Evolutionary conservation across 2,113 vertebrate genomes (phyloP).

Genomic region (Oostethus manadensis): DNA sequence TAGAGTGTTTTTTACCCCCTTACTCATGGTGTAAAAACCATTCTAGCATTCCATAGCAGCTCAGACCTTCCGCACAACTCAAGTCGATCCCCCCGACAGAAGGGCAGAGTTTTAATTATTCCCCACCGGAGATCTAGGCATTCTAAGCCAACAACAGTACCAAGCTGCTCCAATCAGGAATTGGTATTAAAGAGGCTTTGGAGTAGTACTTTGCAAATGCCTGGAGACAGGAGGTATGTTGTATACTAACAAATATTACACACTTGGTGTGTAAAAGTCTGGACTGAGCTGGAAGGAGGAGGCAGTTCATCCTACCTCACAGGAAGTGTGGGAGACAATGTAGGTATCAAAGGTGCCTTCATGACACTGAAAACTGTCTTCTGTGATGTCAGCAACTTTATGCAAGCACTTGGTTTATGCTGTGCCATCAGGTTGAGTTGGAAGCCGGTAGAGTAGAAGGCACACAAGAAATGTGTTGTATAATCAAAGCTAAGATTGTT

Average conservation of each 20-base stretch:
- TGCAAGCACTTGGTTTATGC: conserved; percentile 26
- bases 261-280: conserved; percentile 38
- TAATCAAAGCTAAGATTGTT: conserved; percentile 33
- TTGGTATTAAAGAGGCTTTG: conserved; percentile 59
- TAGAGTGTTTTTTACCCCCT: conserved; percentile 17
- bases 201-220: conserved; percentile 52
- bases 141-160: conserved; percentile 60
- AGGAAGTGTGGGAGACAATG: conserved; percentile 26
- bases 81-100: conserved; percentile 34
- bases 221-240: conserved; percentile 26
- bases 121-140: conserved; percentile 46
- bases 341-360: conserved; percentile 24
- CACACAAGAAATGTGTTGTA: conserved; percentile 31
- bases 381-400: conserved; percentile 30
- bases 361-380: not conserved
- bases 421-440: conserved; percentile 21
- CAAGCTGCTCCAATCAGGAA: conserved; percentile 60
- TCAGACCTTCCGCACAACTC: conserved; percentile 53
- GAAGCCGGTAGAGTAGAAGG: conserved; percentile 9
- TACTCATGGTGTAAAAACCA: conserved; percentile 34
- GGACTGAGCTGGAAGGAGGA: conserved; percentile 35
- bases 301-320: conserved; percentile 66
- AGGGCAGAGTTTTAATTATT: conserved; percentile 62
- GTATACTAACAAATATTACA: conserved; percentile 58
- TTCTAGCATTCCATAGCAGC: conserved; percentile 67